These are phyloP conservation scores for Asteroscopus sphinx DNA, from an alignment of 2,888 invertebrate genomes.

Conservation along the genomic window DNA sequence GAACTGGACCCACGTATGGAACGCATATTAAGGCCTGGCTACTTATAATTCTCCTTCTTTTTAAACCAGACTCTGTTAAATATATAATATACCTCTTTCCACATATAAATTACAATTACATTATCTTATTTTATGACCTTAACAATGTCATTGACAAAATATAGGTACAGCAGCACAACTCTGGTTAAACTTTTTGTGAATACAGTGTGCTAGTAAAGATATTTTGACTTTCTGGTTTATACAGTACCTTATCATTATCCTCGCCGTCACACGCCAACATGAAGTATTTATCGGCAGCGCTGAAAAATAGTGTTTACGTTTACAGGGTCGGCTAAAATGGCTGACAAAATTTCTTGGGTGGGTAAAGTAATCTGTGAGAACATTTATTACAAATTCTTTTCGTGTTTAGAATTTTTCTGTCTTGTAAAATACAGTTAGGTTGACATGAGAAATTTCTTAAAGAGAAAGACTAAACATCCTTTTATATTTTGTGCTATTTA, in stretches of 20 bases:
- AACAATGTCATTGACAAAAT: not conserved
- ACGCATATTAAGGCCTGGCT: too few relatives aligned
- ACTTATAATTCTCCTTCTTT: too few relatives aligned
- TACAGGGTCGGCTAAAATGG: slow-evolving; percentile 26
- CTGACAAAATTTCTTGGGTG: slow-evolving; percentile 20
- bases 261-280: slow-evolving; percentile 38
- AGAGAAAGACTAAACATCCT: too few relatives aligned
- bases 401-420: slow-evolving; percentile 20
- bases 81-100: too few relatives aligned
- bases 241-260: slow-evolving; percentile 33
- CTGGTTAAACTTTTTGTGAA: too few relatives aligned
- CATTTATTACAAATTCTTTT: slow-evolving; percentile 34
- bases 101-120: too few relatives aligned
- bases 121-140: too few relatives aligned
- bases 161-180: too few relatives aligned
- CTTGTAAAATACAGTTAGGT: slow-evolving; percentile 12
- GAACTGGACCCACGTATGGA: too few relatives aligned
- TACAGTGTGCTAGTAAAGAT: too few relatives aligned
- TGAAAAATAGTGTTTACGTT: slow-evolving; percentile 50
- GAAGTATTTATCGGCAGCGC: slow-evolving; percentile 44
- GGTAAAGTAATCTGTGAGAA: slow-evolving; percentile 28
- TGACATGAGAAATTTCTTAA: not conserved
- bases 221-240: slow-evolving; percentile 16
- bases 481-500: too few relatives aligned
- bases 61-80: too few relatives aligned